Base-by-base conservation (phyloP, 1,140 invertebrate species). In the Drosophila pruinosa region DNA sequence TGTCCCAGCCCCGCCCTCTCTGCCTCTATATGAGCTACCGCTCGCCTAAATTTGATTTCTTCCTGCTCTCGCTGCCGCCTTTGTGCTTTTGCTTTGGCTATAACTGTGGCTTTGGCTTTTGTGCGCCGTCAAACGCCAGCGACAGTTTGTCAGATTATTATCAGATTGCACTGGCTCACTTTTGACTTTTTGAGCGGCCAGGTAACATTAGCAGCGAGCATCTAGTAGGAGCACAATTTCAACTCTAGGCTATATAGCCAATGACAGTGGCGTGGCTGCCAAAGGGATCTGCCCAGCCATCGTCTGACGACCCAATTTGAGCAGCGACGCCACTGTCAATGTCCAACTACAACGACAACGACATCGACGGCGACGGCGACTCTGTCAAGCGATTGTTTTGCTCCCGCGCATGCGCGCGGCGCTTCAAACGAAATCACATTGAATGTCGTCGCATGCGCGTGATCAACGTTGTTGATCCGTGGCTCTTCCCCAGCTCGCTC, bases 81-180 rank as follows among this genome's bases (percentile, higher is more conserved):
- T 86, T 86, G 82, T 86, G 81, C 65, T 47, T 43, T 57, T 5
- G 75, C 80, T 64, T n/a, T 14, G 43, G 80, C 68, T 26, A n/a
- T n/a, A n/a, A n/a, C 34, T 53, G 19, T 38, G 19, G 80, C 80
- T 64, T 54, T 58, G 39, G 68, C 74, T 78, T 78, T 78, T 62
- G 75, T 83, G 81, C 82, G 74, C 74, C 81, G 75, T 86, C 81
- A 86, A 86, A 86, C 81, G 81, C 83, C 78, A 78, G 76, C 88
- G 88, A 90, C 88, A 90, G 88, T 90, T 90, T 90, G 88, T 90
- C 88, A 90, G 88, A 90, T 90, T 90, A 81, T 90, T 90, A 90
- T 90, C 88, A 78, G 82, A 90, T 88, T 90, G 88, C 82, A 90
- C 80, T 90, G 85, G 71, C 83, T 89, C 85, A 88, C 82, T 88